Conservation (phyloP, 1,140 invertebrate genomes). For the Pseudomyrmex cubaensis region DNA sequence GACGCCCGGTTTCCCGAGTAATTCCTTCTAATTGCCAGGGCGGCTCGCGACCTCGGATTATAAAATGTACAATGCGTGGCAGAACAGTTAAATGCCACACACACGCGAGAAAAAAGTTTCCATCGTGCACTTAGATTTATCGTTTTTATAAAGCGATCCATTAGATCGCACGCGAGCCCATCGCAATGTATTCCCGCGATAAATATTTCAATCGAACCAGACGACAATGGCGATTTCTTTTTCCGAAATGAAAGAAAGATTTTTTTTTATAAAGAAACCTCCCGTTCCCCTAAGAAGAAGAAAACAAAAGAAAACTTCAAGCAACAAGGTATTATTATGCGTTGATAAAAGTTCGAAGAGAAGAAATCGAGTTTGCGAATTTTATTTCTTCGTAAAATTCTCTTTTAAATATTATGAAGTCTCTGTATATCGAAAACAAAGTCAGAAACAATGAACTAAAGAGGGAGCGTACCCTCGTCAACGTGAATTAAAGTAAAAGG, state of each 20-base stretch:
- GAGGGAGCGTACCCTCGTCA: slow-evolving; percentile 55
- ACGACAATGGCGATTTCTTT: too few species aligned
- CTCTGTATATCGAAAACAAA: slow-evolving; percentile 4
- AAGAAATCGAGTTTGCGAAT: too few species aligned
- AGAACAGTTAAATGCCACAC: slow-evolving; percentile 44
- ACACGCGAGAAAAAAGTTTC: slow-evolving; percentile 33
- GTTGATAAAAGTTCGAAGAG: too few species aligned
- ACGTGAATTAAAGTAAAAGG: slow-evolving; percentile 69
- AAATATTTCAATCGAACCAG: not conserved
- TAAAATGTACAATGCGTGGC: slow-evolving; percentile 38
- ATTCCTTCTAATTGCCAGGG: slow-evolving; percentile 53
- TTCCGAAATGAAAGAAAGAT: too few species aligned
- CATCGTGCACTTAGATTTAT: not conserved
- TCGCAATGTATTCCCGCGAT: not conserved
- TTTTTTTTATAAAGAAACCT: not conserved
- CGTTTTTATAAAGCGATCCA: slow-evolving; percentile 16
- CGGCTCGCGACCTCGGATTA: slow-evolving; percentile 12
- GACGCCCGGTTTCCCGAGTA: slow-evolving; percentile 28
- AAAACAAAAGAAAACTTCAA: too few species aligned
- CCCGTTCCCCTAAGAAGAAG: too few species aligned
- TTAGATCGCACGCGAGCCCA: slow-evolving; percentile 7
- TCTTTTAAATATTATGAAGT: not conserved
- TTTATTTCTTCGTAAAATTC: too few species aligned
- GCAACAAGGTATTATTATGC: too few species aligned
- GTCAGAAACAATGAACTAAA: slow-evolving; percentile 31